Evolutionary conservation across 1,140 invertebrate species (phyloP).

Genomic region (Panagrolaimus sp.): DNA sequence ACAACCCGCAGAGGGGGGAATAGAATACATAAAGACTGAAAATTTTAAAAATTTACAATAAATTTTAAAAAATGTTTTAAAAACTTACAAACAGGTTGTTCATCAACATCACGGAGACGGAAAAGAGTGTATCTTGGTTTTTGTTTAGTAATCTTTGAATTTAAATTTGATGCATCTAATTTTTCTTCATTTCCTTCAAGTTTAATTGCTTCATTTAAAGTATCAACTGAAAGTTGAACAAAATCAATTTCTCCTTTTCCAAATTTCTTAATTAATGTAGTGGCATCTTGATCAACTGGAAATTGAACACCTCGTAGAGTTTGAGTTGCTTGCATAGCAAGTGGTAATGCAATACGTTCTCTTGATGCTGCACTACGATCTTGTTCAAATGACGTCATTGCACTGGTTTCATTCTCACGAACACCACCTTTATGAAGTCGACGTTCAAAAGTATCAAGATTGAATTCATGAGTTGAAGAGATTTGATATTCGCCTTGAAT

Average conservation of each 20-base stretch:
- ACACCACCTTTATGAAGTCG: constrained; percentile 16
- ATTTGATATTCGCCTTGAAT: constrained; percentile 88
- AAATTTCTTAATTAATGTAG: constrained; percentile 67
- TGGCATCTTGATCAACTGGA: constrained; percentile 76
- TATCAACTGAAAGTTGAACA: constrained; percentile 64
- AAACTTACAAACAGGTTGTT: constrained; percentile 38
- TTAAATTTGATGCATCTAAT: constrained; percentile 34
- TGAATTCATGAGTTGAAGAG: constrained; percentile 66
- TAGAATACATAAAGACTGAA: constrained; percentile 57
- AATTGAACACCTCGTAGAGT: constrained; percentile 78
- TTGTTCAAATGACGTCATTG: constrained; percentile 34
- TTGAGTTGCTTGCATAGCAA: constrained; percentile 39
- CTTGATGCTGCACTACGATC: constrained; percentile 41
- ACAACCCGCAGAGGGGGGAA: constrained; percentile 51
- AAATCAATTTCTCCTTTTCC: constrained; percentile 63
- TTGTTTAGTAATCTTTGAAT: constrained; percentile 42
- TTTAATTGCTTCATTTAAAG: constrained; percentile 57
- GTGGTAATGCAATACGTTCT: constrained; percentile 32
- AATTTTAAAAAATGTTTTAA: constrained; percentile 1
- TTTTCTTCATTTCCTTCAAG: constrained; percentile 36
- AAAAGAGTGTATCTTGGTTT: constrained; percentile 56
- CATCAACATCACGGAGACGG: constrained; percentile 42
- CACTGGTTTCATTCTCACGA: constrained; percentile 23
- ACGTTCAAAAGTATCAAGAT: constrained; percentile 49
- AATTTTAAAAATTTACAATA: constrained; percentile 3